Evolutionary conservation across 2,888 invertebrate species (phyloP), one percentile per base, ranked within the genome.

Genomic region (Pharmacophagus antenor): DNA sequence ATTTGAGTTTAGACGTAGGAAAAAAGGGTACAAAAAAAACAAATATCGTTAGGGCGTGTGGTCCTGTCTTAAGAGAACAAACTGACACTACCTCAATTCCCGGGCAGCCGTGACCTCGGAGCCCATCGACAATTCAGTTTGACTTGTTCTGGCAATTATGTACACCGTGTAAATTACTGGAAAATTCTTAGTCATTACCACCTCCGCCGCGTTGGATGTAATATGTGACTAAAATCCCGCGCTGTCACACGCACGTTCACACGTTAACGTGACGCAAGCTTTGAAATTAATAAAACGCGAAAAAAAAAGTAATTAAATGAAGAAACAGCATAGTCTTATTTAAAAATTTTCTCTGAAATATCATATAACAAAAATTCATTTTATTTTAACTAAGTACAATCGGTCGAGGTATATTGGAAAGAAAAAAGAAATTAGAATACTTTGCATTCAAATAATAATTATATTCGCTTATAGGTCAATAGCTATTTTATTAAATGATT

Each of bases 141-240:
- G 84, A 88, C 84, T 85, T 80, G 83, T 84, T 85, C 85, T 80
- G 80, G 86, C 86, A 88, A 89, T 90, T 90, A 90, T 88, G 83
- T 87, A 81, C 86, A 88, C 84, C 83, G 82, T 83, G 79, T 80
- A 87, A 88, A 88, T 86, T 86, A 82, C 81, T 85, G 79, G 80
- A 82, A 85, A 83, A 85, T 86, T 85, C 81, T 80, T 76, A 78
- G 80, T 83, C 83, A 79, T 79, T 85, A 87, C 87, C 83, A 80
- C 79, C 70, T 74, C 77, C 73, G 68, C 74, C 79, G 76, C 80
- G 74, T 75, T 74, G 72, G 57, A 76, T 78, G 74, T 81, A 82
- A 84, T 84, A 85, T 82, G 78, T 79, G 80, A 76, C 74, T 72
- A 65, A 66, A 70, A 69, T 65, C 62, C 56, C 67, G 62, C 49